phyloP scores from a whole-genome alignment of 2,113 vertebrate species.

The Myrmophylax atrothorax region DNA sequence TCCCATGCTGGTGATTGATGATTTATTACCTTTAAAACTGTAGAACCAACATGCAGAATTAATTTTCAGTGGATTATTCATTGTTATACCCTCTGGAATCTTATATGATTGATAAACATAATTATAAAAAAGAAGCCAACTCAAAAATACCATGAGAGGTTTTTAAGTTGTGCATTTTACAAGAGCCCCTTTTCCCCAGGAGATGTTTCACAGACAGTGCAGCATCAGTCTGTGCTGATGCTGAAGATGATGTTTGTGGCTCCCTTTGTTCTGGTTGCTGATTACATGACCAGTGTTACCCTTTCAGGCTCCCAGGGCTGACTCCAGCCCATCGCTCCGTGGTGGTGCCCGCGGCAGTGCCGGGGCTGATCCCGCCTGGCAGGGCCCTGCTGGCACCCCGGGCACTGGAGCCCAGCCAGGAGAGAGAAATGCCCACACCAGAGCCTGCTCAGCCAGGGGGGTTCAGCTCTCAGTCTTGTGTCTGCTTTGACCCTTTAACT shows the following conservation, averaged over 20 bases:
- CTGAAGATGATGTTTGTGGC: not conserved
- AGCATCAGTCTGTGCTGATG: not conserved
- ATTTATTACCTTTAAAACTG: conserved; percentile 1
- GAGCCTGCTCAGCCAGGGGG: not conserved
- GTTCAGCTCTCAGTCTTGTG: not conserved
- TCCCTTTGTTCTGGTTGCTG: not conserved
- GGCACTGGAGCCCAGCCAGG: not conserved
- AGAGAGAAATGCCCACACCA: not conserved
- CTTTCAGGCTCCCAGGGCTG: not conserved
- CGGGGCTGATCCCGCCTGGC: not conserved
- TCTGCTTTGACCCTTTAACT: not conserved
- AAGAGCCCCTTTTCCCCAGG: not conserved
- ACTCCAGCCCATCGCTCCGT: not conserved
- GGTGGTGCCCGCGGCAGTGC: accelerated
- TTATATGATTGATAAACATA: not conserved
- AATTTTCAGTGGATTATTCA: not conserved
- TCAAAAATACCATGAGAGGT: not conserved
- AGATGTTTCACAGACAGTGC: not conserved
- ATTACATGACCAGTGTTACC: not conserved
- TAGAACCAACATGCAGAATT: not conserved
- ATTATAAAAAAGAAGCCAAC: not conserved
- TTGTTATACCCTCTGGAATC: not conserved
- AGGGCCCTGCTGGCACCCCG: not conserved
- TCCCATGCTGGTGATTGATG: not conserved
- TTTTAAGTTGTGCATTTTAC: not conserved